A percentile compares a stretch with the other conserved stretches of the same genome.
Conservation (phyloP, 2,888 invertebrate genomes). For the Serripes groenlandicus region DNA sequence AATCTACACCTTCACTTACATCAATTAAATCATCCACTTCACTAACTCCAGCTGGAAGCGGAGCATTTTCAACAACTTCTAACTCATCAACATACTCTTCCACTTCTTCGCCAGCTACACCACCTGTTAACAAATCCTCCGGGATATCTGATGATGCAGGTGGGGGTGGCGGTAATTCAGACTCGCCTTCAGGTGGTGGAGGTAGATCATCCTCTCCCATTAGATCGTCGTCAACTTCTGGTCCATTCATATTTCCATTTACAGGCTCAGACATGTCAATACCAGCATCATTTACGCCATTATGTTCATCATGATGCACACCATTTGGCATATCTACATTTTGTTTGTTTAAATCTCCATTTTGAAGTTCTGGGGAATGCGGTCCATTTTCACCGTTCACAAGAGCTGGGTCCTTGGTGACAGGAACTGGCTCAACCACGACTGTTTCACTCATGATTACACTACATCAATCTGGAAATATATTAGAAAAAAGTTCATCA, state of each 20-base stretch:
- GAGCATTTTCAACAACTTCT: slow-evolving; percentile 6
- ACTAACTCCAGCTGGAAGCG: slow-evolving; percentile 30
- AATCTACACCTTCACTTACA: slow-evolving; percentile 35
- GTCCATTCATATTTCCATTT: slow-evolving; percentile 56
- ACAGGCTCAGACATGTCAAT: too few species aligned
- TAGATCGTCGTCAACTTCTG: slow-evolving; percentile 33
- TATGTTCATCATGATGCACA: slow-evolving; percentile 21
- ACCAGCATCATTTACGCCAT: slow-evolving; percentile 30
- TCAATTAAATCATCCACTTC: slow-evolving; percentile 20
- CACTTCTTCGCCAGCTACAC: slow-evolving; percentile 32
- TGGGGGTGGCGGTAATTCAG: slow-evolving; percentile 62
- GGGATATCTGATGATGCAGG: slow-evolving; percentile 41
- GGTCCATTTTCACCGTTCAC: slow-evolving; percentile 49
- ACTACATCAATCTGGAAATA: slow-evolving; percentile 40
- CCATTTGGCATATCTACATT: slow-evolving; percentile 36
- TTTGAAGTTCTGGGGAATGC: slow-evolving; percentile 32
- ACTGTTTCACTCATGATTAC: slow-evolving; percentile 62
- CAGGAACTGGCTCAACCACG: slow-evolving; percentile 51
- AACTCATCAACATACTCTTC: slow-evolving; percentile 25
- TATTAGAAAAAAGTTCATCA: too few species aligned
- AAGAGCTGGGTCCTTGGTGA: slow-evolving; percentile 58
- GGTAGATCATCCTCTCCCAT: slow-evolving; percentile 59
- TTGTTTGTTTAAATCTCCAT: slow-evolving; percentile 51
- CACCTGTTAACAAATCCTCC: slow-evolving; percentile 32
- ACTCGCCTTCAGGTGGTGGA: slow-evolving; percentile 61